These are phyloP conservation scores for Odontocolon sp. DNA, from an alignment of 2,888 invertebrate species.

Conservation along the genomic window DNA sequence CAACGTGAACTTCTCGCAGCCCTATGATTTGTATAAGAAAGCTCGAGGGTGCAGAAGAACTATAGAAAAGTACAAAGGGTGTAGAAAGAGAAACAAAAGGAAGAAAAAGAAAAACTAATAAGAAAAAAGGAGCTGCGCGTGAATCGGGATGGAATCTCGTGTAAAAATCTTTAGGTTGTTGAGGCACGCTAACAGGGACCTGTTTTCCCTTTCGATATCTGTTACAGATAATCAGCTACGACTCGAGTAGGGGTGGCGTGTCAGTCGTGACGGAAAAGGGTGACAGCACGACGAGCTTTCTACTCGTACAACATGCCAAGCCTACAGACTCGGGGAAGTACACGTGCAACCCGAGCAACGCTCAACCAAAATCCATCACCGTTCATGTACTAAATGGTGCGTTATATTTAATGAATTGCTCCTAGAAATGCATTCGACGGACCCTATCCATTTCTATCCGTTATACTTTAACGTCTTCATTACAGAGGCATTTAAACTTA, in stretches of 20 bases:
- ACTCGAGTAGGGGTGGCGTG: constrained; percentile 94
- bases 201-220: constrained; percentile 59
- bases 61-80: neutral
- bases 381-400: constrained; percentile 97
- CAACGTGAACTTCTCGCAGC: neutral
- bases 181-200: constrained; percentile 33
- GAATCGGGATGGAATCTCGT: constrained; percentile 8
- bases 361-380: constrained; percentile 93
- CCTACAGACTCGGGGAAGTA: constrained; percentile 95
- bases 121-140: neutral
- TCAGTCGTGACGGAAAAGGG: constrained; percentile 96
- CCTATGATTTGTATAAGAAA: neutral
- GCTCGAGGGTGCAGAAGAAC: neutral
- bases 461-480: too few relatives aligned
- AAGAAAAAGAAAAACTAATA: too few relatives aligned
- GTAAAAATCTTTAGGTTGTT: constrained; percentile 32
- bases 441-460: too few relatives aligned
- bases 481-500: too few relatives aligned
- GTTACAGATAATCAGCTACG: constrained; percentile 95
- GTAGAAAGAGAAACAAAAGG: neutral
- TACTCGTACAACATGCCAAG: constrained; percentile 93
- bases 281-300: constrained; percentile 93
- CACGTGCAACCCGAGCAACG: constrained; percentile 97
- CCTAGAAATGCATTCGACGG: too few relatives aligned
- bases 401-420: constrained; percentile 71